Base-by-base conservation (phyloP, 92 coral and sea anemone genomes). In the Meandrina meandrites region DNA sequence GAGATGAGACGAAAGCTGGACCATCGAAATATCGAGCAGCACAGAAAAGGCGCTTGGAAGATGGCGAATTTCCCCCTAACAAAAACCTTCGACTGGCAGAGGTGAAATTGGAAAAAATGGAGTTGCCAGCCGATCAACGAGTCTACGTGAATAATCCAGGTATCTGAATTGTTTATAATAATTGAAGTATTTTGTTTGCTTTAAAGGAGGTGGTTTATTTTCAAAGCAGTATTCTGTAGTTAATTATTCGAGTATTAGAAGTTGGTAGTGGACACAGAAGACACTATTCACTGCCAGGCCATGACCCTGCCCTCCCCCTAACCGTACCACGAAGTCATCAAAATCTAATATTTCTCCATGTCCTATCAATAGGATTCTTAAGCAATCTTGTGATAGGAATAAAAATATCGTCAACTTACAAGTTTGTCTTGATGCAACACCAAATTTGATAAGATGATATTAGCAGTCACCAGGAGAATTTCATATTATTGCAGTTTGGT, bases 1-100 rank as follows among this genome's bases (percentile, higher is more conserved):
- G 85, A 73, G 68, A 88, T 17, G 85, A 73, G 50, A 4, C 77
- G 57, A 80, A 75, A 51, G 72, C 84, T 28, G 79, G 58, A 32
- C 10, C 78, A 34, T 77, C 68, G 14, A 83, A 75, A 75, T 69
- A 90, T 32, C 84, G 75, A 37, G 84, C 60, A 14, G 42, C 95
- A 50, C 62, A 24, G 22, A 97, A 97, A 92, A 88, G 98, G 35
- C 86, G 81, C 30, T 79, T 90, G 60, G 94, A 95, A 54, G 94
- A 90, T 79, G 93, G 89, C n/a, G 94, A 90, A 84, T 34, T 64
- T 67, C 94, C 91, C 10, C 90, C 92, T 31, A 76, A 87, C 16
- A 96, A 94, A 88, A 73, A 88, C 35, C 84, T 86, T 31, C 94
- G 94, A 68, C 36, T 78, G 73, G 90, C 79, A 7, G 86, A 90